phyloP scores from a whole-genome alignment of 37 sponge, comb jelly and placozoan species.

The Hexactinellida sp. region DNA sequence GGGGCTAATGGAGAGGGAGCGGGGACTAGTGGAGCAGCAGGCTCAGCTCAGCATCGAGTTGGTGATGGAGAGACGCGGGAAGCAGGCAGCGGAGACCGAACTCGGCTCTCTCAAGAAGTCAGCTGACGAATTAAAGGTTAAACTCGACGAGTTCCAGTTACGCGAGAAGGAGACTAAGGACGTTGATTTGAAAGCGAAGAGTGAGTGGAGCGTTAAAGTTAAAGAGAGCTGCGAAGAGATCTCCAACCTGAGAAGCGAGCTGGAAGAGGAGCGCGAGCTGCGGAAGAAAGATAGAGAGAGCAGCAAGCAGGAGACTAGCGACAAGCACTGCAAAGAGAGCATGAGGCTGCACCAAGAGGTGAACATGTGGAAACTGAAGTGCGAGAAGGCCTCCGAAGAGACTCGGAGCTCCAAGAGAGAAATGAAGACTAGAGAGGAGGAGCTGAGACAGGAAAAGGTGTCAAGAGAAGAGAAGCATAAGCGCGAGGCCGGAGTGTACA shows the following conservation, averaged over 20 bases:
- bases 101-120: not conserved
- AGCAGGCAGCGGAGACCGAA: not conserved
- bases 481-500: not conserved
- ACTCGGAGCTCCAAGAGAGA: not conserved
- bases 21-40: conserved; percentile 1
- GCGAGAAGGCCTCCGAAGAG: not conserved
- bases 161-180: not conserved
- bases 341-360: conserved; percentile 7
- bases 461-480: not conserved
- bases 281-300: not conserved
- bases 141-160: not conserved
- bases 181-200: not conserved
- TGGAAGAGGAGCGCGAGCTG: not conserved
- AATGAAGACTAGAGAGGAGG: not conserved
- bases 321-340: not conserved
- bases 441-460: not conserved
- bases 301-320: not conserved
- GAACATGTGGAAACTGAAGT: not conserved
- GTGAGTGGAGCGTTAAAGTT: not conserved
- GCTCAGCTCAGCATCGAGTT: not conserved
- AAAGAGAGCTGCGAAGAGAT: not conserved
- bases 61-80: not conserved
- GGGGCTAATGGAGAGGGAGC: not conserved
- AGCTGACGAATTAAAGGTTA: not conserved
- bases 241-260: not conserved